Conservation (phyloP, 2,888 invertebrate species). For the Netelia fuscicornis region DNA sequence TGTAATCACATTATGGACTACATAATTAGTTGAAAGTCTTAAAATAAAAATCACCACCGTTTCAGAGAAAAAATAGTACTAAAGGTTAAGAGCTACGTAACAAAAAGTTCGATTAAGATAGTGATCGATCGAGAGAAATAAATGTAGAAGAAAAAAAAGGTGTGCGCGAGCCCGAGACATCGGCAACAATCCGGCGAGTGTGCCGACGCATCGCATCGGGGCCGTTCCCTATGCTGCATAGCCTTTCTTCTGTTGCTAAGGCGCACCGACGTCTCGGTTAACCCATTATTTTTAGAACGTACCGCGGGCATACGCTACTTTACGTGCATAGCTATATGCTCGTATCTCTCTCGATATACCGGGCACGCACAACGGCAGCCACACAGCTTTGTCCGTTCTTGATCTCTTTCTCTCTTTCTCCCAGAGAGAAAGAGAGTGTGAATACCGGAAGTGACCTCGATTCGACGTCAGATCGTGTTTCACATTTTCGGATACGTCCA, state of each 20-base stretch:
- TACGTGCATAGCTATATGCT: slow-evolving; percentile 47
- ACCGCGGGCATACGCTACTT: slow-evolving; percentile 50
- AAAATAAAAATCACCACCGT: no score
- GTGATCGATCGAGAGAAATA: no score
- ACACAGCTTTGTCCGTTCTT: neutral
- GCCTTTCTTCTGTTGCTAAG: slow-evolving; percentile 69
- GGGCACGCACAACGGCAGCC: neutral
- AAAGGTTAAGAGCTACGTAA: no score
- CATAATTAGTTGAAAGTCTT: no score
- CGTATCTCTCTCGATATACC: slow-evolving; percentile 29
- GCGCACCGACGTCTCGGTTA: slow-evolving; percentile 64
- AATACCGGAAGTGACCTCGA: slow-evolving; percentile 49
- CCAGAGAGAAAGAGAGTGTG: no score
- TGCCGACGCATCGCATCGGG: slow-evolving; percentile 53
- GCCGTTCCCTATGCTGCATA: slow-evolving; percentile 51
- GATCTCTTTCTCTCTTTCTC: neutral
- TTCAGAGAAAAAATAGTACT: no score
- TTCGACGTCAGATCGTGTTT: slow-evolving; percentile 41
- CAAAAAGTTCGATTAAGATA: no score
- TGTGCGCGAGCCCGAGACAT: slow-evolving; percentile 21
- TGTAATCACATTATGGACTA: no score
- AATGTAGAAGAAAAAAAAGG: neutral
- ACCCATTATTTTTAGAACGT: slow-evolving; percentile 72
- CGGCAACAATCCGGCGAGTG: slow-evolving; percentile 42
- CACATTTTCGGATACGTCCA: neutral